Evolutionary conservation across 2,888 invertebrate species (phyloP).

Genomic region (Helobdella robusta): DNA sequence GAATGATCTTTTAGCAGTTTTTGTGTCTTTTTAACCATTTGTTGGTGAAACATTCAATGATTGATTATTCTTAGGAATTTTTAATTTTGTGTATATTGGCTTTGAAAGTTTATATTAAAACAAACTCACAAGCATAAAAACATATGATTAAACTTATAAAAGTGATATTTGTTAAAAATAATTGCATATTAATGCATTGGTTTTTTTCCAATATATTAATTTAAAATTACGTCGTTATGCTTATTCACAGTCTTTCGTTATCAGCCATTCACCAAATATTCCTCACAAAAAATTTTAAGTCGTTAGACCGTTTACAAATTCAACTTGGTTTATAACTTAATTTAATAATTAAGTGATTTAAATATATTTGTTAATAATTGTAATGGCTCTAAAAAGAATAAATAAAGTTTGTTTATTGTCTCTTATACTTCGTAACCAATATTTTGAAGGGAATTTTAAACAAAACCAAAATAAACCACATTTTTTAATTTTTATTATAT

Average conservation of each 20-base stretch:
- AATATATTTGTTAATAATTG: background rate
- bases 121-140: too few species aligned
- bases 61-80: too few species aligned
- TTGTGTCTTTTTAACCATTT: too few species aligned
- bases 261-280: constrained; percentile 16
- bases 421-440: constrained; percentile 1
- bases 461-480: background rate
- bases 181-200: too few species aligned
- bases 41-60: too few species aligned
- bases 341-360: constrained; percentile 1
- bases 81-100: too few species aligned
- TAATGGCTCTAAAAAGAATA: constrained; percentile 43
- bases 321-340: background rate
- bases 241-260: constrained; percentile 4
- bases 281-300: background rate
- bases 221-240: too few species aligned
- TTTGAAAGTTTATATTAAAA: too few species aligned
- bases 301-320: background rate
- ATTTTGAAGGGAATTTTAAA: background rate
- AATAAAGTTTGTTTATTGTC: constrained; percentile 38
- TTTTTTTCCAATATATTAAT: too few species aligned
- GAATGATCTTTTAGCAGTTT: too few species aligned
- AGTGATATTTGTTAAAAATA: too few species aligned
- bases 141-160: too few species aligned
- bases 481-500: background rate